These are phyloP conservation scores for Ophioninae sp. DNA, from an alignment of 2,888 invertebrate genomes.

Conservation along the genomic window DNA sequence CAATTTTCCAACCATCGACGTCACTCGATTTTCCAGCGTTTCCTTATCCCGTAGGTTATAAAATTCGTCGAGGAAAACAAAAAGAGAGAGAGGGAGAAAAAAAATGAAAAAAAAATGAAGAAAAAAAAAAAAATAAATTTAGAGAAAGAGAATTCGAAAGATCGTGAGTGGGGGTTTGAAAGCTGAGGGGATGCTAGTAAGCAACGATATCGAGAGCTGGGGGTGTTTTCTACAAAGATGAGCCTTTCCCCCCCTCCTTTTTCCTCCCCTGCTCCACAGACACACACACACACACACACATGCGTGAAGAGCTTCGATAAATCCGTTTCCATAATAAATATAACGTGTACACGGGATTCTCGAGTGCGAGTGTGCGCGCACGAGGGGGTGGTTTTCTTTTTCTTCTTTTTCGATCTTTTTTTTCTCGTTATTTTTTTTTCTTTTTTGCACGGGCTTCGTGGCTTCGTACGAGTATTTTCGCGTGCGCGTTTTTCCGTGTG, in stretches of 20 bases:
- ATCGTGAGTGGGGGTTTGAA: conserved; percentile 25
- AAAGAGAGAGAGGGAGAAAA: not conserved
- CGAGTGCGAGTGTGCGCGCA: conserved; percentile 66
- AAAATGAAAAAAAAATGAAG: not conserved
- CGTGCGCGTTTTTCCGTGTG: conserved; percentile 47
- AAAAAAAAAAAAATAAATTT: not conserved
- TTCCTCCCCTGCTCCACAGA: conserved; percentile 12
- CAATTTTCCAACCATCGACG: conserved; percentile 11
- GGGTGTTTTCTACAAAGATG: conserved; percentile 55
- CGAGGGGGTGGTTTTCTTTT: conserved; percentile 52
- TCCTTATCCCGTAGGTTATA: conserved; percentile 1
- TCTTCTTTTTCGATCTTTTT: conserved; percentile 12
- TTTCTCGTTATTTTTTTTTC: not conserved
- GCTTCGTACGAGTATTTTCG: conserved; percentile 47
- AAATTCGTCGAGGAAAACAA: not conserved
- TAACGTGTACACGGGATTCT: conserved; percentile 63
- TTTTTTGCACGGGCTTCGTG: conserved; percentile 33
- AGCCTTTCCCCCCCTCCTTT: conserved; percentile 13
- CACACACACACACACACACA: conserved; percentile 35
- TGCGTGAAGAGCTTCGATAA: conserved; percentile 60
- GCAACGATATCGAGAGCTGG: conserved; percentile 45
- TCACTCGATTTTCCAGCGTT: conserved; percentile 19
- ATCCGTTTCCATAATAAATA: conserved; percentile 66
- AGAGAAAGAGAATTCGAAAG: conserved; percentile 29
- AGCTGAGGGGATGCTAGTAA: conserved; percentile 43